Base-by-base conservation (phyloP, 2,888 invertebrate species). In the Torymus aiolomorphi region DNA sequence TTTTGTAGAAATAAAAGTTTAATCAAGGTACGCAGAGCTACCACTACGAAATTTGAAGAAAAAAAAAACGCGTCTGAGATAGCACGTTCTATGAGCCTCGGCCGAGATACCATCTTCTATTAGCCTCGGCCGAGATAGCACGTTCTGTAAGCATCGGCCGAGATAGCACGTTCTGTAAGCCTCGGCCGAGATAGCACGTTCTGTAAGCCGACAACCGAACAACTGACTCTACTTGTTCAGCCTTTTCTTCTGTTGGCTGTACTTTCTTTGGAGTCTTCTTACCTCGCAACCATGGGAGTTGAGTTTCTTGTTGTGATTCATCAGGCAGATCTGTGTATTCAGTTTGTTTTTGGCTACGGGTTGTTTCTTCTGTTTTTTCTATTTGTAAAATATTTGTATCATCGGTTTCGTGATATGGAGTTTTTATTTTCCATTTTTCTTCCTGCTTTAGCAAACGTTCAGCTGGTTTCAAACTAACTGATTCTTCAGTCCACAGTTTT, bases 341-440 rank as follows among this genome's bases (percentile, higher is more conserved):
- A n/a, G n/a, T n/a, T n/a, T n/a, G n/a, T n/a, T n/a, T n/a, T n/a
- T n/a, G n/a, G n/a, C 84, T 18, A 72, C 70, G 1, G 78, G 85
- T 75, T 85, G 83, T 76, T 78, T 83, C 75, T 1, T 65, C 11
- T 16, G 54, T 74, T 4, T 42, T 70, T 57, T 82, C 79, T 31
- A 83, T 85, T 85, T 4, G 76, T 76, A 54, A 69, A 81, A 59
- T 63, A 80, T n/a, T 52, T 80, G 88, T 52, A 89, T 88, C 11
- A 87, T 86, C 2, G 86, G 84, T 54, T 83, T 89, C 54, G 82
- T 66, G 8, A 81, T 75, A 20, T 83, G 74, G 86, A 89, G 87
- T 78, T 91, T 90, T 83, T 91, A 82, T 31, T 12, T 62, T 86
- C 5, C 81, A 20, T 65, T 81, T 14, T 76, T 83, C 89, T 73